Conservation (phyloP, 1,140 invertebrate genomes). For the Archivesica marissinica region DNA sequence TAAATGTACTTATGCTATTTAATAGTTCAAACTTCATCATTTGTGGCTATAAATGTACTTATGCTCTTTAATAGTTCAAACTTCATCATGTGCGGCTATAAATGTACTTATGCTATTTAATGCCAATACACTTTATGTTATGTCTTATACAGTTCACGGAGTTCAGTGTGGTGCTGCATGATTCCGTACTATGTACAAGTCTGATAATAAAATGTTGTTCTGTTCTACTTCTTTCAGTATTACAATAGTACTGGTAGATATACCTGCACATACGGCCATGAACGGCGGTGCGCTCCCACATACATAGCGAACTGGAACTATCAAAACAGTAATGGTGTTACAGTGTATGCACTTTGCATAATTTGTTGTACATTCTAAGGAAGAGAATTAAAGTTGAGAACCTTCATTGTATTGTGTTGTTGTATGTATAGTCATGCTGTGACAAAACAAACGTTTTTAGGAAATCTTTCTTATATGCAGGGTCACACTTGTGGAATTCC, state of each 20-base stretch:
- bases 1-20: no score
- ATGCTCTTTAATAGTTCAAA: not conserved
- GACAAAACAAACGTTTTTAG: no score
- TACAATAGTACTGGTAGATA: constrained; percentile 7
- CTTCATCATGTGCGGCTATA: not conserved
- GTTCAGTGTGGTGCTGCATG: not conserved
- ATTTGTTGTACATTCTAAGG: no score
- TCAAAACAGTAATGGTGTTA: no score
- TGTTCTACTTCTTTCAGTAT: constrained; percentile 12
- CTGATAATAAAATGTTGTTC: not conserved
- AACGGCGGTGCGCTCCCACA: not conserved
- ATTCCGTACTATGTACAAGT: not conserved
- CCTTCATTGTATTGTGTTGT: no score
- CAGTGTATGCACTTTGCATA: no score
- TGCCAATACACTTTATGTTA: not conserved
- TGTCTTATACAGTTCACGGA: not conserved
- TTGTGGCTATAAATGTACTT: not conserved
- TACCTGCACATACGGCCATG: constrained; percentile 9
- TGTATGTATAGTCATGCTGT: no score
- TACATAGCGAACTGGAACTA: no score
- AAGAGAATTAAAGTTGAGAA: no score
- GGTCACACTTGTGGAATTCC: no score
- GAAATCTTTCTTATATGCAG: no score
- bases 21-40: no score
- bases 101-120: not conserved